Evolutionary conservation across 2,888 invertebrate species (phyloP).

Genomic region (Tetranychus truncatus): DNA sequence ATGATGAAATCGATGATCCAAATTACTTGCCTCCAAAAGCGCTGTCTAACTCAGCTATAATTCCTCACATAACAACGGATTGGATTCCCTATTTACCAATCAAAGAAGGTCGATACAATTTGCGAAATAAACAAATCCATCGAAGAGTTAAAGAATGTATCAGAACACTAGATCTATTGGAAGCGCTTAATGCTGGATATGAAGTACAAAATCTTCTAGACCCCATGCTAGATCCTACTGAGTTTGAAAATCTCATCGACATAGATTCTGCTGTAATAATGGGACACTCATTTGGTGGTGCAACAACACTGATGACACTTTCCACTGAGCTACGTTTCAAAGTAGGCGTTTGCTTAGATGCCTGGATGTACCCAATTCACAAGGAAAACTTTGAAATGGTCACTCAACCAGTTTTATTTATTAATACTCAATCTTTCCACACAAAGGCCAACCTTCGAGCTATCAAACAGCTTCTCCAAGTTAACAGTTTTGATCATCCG

Average conservation of each 20-base stretch:
- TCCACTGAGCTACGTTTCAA: constrained; percentile 39
- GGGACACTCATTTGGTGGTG: constrained; percentile 50
- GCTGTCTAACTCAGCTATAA: constrained; percentile 11
- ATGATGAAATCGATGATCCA: constrained; percentile 22
- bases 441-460: constrained; percentile 38
- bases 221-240: constrained; percentile 30
- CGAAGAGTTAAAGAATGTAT: constrained; percentile 39
- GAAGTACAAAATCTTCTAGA: constrained; percentile 37
- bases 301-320: constrained; percentile 41
- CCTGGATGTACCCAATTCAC: constrained; percentile 45
- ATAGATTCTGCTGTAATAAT: constrained; percentile 37
- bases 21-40: constrained; percentile 20
- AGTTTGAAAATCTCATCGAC: constrained; percentile 36
- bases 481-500: neutral
- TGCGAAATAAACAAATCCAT: constrained; percentile 33
- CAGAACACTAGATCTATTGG: constrained; percentile 38
- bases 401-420: constrained; percentile 39
- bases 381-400: constrained; percentile 35
- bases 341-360: constrained; percentile 40
- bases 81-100: constrained; percentile 18
- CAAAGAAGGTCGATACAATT: constrained; percentile 9
- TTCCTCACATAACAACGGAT: constrained; percentile 20
- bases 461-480: constrained; percentile 34
- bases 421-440: constrained; percentile 43
- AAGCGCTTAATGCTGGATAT: constrained; percentile 37